Evolutionary conservation across 2,113 vertebrate genomes (phyloP).

Genomic region (Xiphophorus maculatus): DNA sequence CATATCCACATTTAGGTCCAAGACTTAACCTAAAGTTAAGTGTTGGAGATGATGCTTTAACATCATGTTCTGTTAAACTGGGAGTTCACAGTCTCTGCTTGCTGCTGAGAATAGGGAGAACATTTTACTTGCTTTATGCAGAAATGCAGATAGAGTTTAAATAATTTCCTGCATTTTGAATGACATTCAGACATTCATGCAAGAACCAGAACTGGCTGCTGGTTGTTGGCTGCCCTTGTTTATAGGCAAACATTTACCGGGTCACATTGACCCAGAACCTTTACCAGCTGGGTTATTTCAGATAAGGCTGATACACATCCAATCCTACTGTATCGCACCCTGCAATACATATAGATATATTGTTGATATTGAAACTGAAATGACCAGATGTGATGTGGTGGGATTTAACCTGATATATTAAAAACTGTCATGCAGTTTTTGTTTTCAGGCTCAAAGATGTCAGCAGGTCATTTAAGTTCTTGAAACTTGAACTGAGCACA

Average conservation of each 20-base stretch:
- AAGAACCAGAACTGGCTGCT: not conserved
- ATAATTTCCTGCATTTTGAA: no score
- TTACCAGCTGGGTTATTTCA: constrained; percentile 39
- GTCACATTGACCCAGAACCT: constrained; percentile 29
- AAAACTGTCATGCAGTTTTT: constrained; percentile 40
- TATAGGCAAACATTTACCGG: constrained; percentile 18
- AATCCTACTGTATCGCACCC: constrained; percentile 20
- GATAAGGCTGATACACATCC: constrained; percentile 25
- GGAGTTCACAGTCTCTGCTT: no score
- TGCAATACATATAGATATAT: constrained; percentile 13
- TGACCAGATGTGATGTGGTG: constrained; percentile 38
- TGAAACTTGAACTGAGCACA: constrained; percentile 18
- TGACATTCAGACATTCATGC: not conserved
- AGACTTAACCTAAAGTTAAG: no score
- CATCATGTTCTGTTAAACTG: no score
- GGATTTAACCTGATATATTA: constrained; percentile 45
- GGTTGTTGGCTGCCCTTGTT: not conserved
- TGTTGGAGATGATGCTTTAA: no score
- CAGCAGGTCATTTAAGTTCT: constrained; percentile 34
- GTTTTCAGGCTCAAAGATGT: constrained; percentile 31
- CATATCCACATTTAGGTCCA: no score
- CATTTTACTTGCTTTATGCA: no score
- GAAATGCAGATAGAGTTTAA: no score
- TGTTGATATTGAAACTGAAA: constrained; percentile 44
- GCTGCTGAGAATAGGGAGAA: no score